Evolutionary conservation across 1,140 invertebrate genomes (phyloP).

Genomic region (Drosophila lowei): DNA sequence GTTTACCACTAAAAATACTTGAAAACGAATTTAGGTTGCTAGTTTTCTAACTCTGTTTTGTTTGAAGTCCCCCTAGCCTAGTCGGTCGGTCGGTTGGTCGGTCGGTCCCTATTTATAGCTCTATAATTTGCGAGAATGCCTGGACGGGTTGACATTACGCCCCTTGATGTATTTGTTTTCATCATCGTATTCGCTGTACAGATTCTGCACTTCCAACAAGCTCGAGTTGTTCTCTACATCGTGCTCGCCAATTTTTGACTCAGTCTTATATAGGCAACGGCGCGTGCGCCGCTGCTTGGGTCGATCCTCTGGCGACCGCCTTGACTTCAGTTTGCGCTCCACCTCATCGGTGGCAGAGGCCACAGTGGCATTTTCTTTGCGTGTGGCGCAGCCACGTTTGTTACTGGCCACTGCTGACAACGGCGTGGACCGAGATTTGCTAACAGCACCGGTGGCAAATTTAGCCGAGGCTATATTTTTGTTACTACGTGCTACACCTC

Average conservation of each 20-base stretch:
- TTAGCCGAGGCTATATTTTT: conserved; percentile 6
- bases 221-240: conserved; percentile 74
- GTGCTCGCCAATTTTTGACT: conserved; percentile 50
- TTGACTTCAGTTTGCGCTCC: conserved; percentile 58
- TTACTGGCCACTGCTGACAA: conserved; percentile 60
- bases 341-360: conserved; percentile 72
- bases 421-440: conserved; percentile 38
- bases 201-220: conserved; percentile 66
- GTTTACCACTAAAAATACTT: conserved; percentile 68
- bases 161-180: conserved; percentile 74
- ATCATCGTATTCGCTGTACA: conserved; percentile 69
- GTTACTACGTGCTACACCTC: conserved; percentile 3
- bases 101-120: conserved; percentile 7
- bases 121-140: conserved; percentile 75
- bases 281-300: conserved; percentile 62
- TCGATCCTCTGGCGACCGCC: conserved; percentile 20
- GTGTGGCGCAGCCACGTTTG: conserved; percentile 74
- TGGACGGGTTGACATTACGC: conserved; percentile 62
- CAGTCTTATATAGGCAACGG: conserved; percentile 81
- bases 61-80: neutral
- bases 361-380: conserved; percentile 50
- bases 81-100: neutral
- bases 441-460: conserved; percentile 17
- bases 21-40: conserved; percentile 42
- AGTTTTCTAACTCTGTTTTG: conserved; percentile 12